phyloP scores from a whole-genome alignment of 2,797 vertebrate genomes.

The Amblyopsis hoosieri region DNA sequence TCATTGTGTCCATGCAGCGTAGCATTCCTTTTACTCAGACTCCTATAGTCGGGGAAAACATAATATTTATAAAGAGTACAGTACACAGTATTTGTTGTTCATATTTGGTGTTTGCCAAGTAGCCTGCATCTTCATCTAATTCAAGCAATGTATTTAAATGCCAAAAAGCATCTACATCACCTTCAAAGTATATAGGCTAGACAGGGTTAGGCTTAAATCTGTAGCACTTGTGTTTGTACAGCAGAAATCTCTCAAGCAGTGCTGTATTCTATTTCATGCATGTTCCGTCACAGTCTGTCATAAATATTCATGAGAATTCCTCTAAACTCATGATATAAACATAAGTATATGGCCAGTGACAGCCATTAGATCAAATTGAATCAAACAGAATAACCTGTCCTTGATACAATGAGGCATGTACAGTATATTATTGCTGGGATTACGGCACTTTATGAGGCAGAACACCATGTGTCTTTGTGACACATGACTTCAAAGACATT shows the following conservation, averaged over 20 bases:
- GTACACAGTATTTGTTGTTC: no score
- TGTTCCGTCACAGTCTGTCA: constrained; percentile 57
- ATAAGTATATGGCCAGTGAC: constrained; percentile 71
- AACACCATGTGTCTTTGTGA: constrained; percentile 41
- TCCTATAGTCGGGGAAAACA: constrained; percentile 45
- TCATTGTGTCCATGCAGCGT: constrained; percentile 45
- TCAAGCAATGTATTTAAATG: not conserved
- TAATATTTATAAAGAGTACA: constrained; percentile 23
- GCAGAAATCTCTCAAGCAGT: constrained; percentile 69
- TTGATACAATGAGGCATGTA: constrained; percentile 63
- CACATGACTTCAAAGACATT: constrained; percentile 24
- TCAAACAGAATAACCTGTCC: constrained; percentile 72
- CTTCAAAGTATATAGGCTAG: constrained; percentile 31
- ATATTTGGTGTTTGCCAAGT: not conserved
- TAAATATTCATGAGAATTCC: constrained; percentile 74
- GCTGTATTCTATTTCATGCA: constrained; percentile 69
- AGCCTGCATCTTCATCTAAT: no score
- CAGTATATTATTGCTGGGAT: constrained; percentile 60
- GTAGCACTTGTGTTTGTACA: constrained; percentile 59
- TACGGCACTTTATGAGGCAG: constrained; percentile 47
- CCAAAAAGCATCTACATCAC: constrained; percentile 3
- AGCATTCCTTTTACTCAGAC: constrained; percentile 46
- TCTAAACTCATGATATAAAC: constrained; percentile 72
- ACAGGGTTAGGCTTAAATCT: constrained; percentile 46
- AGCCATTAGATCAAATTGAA: constrained; percentile 69